These are phyloP conservation scores for Larimichthys polyactis DNA, from an alignment of 2,113 vertebrate genomes.

Conservation along the genomic window DNA sequence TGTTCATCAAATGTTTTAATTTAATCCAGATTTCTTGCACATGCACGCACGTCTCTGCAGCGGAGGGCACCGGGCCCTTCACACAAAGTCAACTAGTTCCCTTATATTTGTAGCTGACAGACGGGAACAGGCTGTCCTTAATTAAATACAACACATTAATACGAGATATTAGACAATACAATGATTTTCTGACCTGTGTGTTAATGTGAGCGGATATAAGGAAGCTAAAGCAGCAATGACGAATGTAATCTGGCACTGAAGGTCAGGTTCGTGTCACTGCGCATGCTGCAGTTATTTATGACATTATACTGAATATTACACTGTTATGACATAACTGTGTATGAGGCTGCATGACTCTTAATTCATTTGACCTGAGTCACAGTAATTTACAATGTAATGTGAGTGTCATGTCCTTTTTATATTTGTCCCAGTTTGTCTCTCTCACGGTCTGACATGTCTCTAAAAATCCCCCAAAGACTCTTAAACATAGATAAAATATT, in stretches of 20 bases:
- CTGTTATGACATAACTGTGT: neutral
- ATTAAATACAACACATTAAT: neutral
- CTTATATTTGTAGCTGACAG: neutral
- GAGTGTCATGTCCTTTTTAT: neutral
- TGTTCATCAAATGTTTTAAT: rapidly evolving
- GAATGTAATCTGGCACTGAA: conserved; percentile 53
- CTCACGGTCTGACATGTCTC: neutral
- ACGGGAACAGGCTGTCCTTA: neutral
- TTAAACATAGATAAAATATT: too few relatives aligned
- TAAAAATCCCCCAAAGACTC: too few relatives aligned
- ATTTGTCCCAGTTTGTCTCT: neutral
- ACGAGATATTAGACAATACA: rapidly evolving
- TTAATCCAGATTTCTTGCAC: neutral
- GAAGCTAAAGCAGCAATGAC: neutral
- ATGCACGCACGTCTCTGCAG: conserved; percentile 46
- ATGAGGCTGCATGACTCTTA: neutral
- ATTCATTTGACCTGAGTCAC: too few relatives aligned
- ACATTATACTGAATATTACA: neutral
- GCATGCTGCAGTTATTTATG: neutral
- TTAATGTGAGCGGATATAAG: neutral
- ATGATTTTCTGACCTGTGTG: neutral
- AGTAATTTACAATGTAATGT: neutral
- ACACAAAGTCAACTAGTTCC: neutral
- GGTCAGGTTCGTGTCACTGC: conserved; percentile 64
- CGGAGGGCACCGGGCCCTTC: conserved; percentile 70